A percentile compares a stretch with the other conserved stretches of the same genome.
Evolutionary conservation across 2,888 invertebrate species (phyloP).

Genomic region (Tenthredo amoena): DNA sequence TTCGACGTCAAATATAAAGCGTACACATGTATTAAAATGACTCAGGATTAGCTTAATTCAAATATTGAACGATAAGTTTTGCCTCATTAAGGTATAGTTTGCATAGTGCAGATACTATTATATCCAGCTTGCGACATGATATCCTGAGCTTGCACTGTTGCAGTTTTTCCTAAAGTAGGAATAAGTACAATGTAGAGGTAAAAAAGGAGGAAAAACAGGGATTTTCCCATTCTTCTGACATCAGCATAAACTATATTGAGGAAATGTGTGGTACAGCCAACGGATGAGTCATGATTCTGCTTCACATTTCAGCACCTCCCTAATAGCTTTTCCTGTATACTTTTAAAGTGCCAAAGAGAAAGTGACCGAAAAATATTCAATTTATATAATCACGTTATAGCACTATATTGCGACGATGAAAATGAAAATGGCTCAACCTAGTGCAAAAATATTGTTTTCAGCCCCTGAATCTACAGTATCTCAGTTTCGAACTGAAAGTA

Average conservation of each 20-base stretch:
- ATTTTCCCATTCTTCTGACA: not conserved
- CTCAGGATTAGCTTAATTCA: conserved; percentile 2
- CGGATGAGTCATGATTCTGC: conserved; percentile 7
- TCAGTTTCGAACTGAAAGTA: not conserved
- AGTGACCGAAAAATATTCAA: conserved; percentile 16
- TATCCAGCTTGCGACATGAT: not conserved
- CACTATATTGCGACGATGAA: not conserved
- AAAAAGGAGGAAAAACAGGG: not conserved
- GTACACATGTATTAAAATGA: not conserved
- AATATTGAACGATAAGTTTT: not conserved
- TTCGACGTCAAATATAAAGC: not conserved
- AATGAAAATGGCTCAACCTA: conserved; percentile 4
- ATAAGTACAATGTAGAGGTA: not conserved
- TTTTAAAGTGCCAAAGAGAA: conserved; percentile 13
- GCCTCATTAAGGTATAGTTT: not conserved
- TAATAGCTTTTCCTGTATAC: not conserved
- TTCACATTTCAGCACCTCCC: conserved; percentile 49
- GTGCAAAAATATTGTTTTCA: conserved; percentile 5
- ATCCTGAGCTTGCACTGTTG: not conserved
- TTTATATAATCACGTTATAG: conserved; percentile 18
- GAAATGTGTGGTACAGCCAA: not conserved
- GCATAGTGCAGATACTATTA: not conserved
- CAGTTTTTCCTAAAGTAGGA: not conserved
- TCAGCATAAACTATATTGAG: not conserved
- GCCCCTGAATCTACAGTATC: not conserved